Evolutionary conservation across 2,797 vertebrate species (phyloP).

Genomic region (Urocyon cinereoargenteus): DNA sequence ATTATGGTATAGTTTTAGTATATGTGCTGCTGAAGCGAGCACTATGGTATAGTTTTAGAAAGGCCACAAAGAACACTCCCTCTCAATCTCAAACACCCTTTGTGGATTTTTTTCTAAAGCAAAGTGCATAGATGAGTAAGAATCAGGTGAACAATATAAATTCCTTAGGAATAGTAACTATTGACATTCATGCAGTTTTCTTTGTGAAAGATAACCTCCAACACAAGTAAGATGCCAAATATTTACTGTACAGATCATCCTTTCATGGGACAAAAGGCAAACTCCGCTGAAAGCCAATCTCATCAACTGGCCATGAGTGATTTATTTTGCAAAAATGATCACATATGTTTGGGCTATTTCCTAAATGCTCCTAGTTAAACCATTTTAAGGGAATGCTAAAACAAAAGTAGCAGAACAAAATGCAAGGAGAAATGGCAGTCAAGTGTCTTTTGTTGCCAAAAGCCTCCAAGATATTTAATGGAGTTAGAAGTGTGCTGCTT

Average conservation of each 20-base stretch:
- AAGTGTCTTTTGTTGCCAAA: neutral
- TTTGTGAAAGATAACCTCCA: neutral
- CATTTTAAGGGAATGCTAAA: neutral
- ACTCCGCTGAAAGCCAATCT: neutral
- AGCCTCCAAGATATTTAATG: neutral
- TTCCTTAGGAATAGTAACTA: neutral
- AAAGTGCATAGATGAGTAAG: neutral
- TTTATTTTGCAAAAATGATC: neutral
- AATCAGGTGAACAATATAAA: neutral
- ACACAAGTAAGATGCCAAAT: neutral
- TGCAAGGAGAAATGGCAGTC: neutral
- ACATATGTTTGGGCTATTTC: neutral
- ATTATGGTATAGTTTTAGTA: neutral
- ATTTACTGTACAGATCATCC: neutral
- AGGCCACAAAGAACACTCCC: neutral
- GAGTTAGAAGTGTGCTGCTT: neutral
- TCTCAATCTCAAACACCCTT: neutral
- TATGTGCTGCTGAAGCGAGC: too few relatives aligned
- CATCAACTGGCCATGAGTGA: neutral
- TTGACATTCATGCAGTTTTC: neutral
- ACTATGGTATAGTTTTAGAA: neutral
- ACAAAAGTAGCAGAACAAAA: neutral
- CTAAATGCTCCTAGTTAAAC: neutral
- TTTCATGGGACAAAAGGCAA: neutral
- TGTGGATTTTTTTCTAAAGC: neutral